Evolutionary conservation across 2,113 vertebrate genomes (phyloP).

Genomic region (Sturnira hondurensis): DNA sequence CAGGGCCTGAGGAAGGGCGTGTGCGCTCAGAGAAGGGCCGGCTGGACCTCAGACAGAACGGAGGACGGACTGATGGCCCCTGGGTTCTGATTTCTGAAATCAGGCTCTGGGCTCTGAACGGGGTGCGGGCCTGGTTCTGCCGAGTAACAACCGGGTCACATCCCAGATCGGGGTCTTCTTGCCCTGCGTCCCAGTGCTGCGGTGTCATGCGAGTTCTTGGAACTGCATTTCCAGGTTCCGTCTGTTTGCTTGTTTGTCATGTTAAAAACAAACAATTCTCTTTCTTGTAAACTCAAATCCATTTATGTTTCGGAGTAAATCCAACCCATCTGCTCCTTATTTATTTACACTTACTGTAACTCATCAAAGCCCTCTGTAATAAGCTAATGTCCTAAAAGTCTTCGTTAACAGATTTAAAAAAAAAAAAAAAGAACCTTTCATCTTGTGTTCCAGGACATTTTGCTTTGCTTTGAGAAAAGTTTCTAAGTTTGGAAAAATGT

Average conservation of each 20-base stretch:
- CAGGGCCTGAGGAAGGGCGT: neutral
- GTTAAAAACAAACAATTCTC: neutral
- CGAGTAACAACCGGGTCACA: no score
- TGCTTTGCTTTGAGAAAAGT: constrained; percentile 57
- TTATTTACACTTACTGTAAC: constrained; percentile 65
- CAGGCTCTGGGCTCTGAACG: accelerated
- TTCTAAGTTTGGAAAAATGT: constrained; percentile 66
- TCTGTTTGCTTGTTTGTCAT: constrained; percentile 24
- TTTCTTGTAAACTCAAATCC: constrained; percentile 46
- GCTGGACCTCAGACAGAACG: accelerated
- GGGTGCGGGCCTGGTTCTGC: no score
- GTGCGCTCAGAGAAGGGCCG: no score
- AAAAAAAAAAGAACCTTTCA: constrained; percentile 30
- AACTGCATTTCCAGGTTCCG: neutral
- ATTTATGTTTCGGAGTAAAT: constrained; percentile 58
- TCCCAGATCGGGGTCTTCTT: neutral
- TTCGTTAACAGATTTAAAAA: neutral
- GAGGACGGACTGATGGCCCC: no score
- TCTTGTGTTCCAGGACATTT: constrained; percentile 58
- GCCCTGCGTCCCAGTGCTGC: neutral
- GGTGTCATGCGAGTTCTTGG: neutral
- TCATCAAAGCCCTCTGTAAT: constrained; percentile 65
- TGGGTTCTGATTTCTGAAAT: no score
- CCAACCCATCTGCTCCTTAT: constrained; percentile 65
- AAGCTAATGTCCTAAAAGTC: constrained; percentile 50